These are phyloP conservation scores for Lochmaea capreae DNA, from an alignment of 2,888 invertebrate species.

Conservation along the genomic window DNA sequence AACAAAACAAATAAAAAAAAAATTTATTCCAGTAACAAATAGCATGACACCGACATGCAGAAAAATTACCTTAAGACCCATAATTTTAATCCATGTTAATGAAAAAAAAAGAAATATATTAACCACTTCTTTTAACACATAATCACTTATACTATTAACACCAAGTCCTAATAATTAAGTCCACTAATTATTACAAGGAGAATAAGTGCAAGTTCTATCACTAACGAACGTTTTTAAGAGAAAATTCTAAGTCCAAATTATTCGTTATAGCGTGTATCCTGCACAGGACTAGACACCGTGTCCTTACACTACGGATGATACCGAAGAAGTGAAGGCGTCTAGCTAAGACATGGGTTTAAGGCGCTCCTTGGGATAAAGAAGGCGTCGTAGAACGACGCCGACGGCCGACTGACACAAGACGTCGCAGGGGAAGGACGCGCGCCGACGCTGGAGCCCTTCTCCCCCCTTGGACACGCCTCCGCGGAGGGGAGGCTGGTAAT, in stretches of 20 bases:
- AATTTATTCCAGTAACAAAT: constrained; percentile 26
- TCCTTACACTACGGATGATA: constrained; percentile 65
- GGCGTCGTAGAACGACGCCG: constrained; percentile 64
- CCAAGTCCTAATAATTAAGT: constrained; percentile 9
- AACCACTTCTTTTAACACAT: constrained; percentile 31
- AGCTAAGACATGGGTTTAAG: constrained; percentile 65
- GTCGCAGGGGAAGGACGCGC: constrained; percentile 62
- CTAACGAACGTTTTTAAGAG: constrained; percentile 4
- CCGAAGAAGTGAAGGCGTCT: constrained; percentile 65
- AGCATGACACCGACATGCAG: constrained; percentile 37
- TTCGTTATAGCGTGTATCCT: constrained; percentile 45
- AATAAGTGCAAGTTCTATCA: background rate
- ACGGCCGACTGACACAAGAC: constrained; percentile 67
- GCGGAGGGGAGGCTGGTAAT: constrained; percentile 62
- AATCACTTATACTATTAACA: constrained; percentile 32
- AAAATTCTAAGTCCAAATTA: constrained; percentile 49
- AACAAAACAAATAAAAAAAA: constrained; percentile 27
- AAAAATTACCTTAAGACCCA: constrained; percentile 31
- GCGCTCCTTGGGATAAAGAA: constrained; percentile 64
- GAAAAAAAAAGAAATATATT: background rate
- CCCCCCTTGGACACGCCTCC: constrained; percentile 61
- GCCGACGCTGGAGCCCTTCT: constrained; percentile 60
- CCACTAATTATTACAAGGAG: constrained; percentile 1
- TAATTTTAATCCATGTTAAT: constrained; percentile 37
- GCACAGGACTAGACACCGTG: constrained; percentile 53